Conservation (phyloP, 2,797 vertebrate species). For the Mormyrus hasselquistii region DNA sequence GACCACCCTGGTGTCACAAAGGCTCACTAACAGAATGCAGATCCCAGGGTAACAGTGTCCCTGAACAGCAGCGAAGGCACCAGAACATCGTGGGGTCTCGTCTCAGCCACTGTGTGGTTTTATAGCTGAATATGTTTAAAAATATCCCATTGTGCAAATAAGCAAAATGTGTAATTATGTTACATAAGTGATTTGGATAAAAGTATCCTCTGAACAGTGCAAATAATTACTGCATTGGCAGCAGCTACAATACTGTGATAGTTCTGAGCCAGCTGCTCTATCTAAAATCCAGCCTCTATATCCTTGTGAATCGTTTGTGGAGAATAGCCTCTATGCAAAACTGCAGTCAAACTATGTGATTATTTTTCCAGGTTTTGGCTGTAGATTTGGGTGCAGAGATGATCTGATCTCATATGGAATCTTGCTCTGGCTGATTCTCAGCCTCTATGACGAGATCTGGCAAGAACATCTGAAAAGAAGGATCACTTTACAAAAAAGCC, state of each 20-base stretch:
- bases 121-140: background rate
- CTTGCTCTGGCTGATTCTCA: background rate
- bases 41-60: background rate
- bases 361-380: slow-evolving; percentile 4
- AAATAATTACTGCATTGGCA: slow-evolving; percentile 1
- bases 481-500: background rate
- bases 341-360: background rate
- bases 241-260: background rate
- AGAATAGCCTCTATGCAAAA: background rate
- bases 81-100: background rate
- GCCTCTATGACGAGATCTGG: background rate
- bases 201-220: background rate
- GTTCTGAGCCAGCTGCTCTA: background rate
- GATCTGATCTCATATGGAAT: background rate
- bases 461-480: slow-evolving; percentile 1
- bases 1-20: background rate
- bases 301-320: background rate
- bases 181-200: slow-evolving; percentile 6
- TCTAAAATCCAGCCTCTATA: background rate
- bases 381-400: background rate
- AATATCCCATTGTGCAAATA: slow-evolving; percentile 3
- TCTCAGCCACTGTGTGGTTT: background rate
- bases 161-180: slow-evolving; percentile 4
- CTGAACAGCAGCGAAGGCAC: background rate
- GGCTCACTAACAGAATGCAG: background rate